Base-by-base conservation (phyloP, 1,140 invertebrate species). In the Drosophila sproati region DNA sequence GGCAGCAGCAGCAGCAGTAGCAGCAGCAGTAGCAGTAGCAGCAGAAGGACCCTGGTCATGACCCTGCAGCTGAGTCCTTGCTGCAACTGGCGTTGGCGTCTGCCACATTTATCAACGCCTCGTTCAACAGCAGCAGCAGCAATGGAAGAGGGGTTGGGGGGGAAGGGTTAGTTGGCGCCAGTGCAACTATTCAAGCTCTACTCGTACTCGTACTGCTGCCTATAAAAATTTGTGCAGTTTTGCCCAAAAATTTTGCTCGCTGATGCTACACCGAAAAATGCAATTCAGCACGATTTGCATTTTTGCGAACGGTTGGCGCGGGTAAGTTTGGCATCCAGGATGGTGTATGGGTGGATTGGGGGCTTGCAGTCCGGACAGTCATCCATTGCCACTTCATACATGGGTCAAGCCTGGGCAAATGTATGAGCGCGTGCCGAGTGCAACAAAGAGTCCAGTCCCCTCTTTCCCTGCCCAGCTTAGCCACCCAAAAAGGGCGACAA, bases 281-380 rank as follows among this genome's bases (percentile, higher is more conserved):
- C 81, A 85, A 85, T 85, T 85, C 81, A 85, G 81, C 81, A 85
- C 81, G 81, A 85, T 85, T 85, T 85, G 77, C 81, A 85, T 85
- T 80, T 80, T 66, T 50, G 20, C 20, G 20, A 20, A 20, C 29
- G 12, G 12, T 6, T 45, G 54, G 60, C 39, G 67, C 41, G 63
- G 10, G 34, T 3, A 20, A 20, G 20, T 20, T 20, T 20, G 20
- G 20, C 20, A 20, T 20, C 20, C 10, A 4, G 41, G 5, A 10
- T 12, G 20, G 41, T 12, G 12, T 0, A 12, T 0, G 56, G 29
- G 1, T 20, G 51, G 5, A 2, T 3, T 5, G 43, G n/a, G 12
- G 3, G 35, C 37, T 32, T 20, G 20, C 20, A 63, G 20, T 20
- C 20, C 12, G 35, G 20, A 41, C n/a, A n/a, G 32, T 52, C 62